Evolutionary conservation across 1,140 invertebrate genomes (phyloP).

Genomic region (Scaptomyza graminum): DNA sequence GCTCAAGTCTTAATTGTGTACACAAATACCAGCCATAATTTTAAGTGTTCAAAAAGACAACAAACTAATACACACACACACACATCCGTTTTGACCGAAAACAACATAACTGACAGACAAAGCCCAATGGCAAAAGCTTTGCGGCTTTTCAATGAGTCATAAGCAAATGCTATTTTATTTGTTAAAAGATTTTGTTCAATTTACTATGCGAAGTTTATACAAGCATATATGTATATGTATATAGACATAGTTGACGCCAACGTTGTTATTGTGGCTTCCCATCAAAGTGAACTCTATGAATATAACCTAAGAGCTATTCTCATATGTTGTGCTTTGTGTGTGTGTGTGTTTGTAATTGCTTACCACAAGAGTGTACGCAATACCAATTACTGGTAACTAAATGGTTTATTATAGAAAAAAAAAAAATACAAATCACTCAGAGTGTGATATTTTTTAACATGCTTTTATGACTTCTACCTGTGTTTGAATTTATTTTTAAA

Average conservation of each 20-base stretch:
- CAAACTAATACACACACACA: constrained; percentile 5
- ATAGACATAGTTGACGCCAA: too few species aligned
- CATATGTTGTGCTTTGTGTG: neutral
- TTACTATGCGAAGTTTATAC: constrained; percentile 58
- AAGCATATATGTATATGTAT: neutral
- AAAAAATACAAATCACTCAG: too few species aligned
- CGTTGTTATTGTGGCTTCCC: constrained; percentile 16
- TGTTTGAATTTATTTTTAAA: too few species aligned
- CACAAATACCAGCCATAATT: constrained; percentile 69
- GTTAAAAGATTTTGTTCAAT: constrained; percentile 64
- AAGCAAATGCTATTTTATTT: constrained; percentile 78
- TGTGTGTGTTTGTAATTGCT: neutral
- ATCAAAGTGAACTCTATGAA: constrained; percentile 36
- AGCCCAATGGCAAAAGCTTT: constrained; percentile 71
- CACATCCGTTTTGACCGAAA: constrained; percentile 23
- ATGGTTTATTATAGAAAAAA: neutral
- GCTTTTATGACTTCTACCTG: too few species aligned
- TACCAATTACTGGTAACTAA: neutral
- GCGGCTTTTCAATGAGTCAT: constrained; percentile 76
- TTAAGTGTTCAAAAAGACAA: constrained; percentile 41
- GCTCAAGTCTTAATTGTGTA: constrained; percentile 75
- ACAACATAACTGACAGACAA: constrained; percentile 42
- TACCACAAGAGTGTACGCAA: neutral
- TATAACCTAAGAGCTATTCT: neutral
- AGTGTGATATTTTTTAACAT: too few species aligned